Evolutionary conservation across 2,888 invertebrate species (phyloP).

Genomic region (Adela reaumurella): DNA sequence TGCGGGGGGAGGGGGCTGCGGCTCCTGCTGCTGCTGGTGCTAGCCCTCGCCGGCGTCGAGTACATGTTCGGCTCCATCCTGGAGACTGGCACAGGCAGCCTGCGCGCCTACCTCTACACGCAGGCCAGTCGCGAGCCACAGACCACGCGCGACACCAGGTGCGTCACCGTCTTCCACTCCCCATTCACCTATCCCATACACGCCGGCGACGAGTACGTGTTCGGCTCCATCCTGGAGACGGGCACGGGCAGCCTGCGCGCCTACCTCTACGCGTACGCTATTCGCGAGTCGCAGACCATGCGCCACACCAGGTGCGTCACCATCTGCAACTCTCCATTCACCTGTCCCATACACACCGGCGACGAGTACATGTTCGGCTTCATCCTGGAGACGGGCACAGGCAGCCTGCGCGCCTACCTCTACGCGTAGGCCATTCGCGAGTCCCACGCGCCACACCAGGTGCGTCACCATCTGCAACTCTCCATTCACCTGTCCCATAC

Average conservation of each 20-base stretch:
- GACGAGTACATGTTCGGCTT: slow-evolving; percentile 65
- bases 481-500: too few relatives aligned
- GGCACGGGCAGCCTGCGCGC: slow-evolving; percentile 37
- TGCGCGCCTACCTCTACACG: slow-evolving; percentile 46
- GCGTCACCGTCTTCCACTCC: too few relatives aligned
- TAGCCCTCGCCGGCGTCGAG: slow-evolving; percentile 65
- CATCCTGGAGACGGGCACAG: slow-evolving; percentile 51
- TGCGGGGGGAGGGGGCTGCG: slow-evolving; percentile 49
- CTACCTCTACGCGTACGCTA: background rate
- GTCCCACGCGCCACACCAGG: too few relatives aligned
- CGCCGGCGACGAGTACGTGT: slow-evolving; percentile 56
- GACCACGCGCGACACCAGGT: background rate
- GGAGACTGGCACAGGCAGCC: slow-evolving; percentile 43
- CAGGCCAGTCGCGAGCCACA: slow-evolving; percentile 31
- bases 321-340: too few relatives aligned
- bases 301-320: too few relatives aligned
- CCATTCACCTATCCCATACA: background rate
- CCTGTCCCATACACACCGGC: background rate
- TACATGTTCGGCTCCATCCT: slow-evolving; percentile 66
- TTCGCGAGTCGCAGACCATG: too few relatives aligned
- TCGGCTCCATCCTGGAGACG: slow-evolving; percentile 60
- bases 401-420: slow-evolving; percentile 26
- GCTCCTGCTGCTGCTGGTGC: slow-evolving; percentile 50
- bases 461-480: too few relatives aligned
- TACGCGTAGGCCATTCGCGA: background rate